Evolutionary conservation across 1,140 invertebrate genomes (phyloP), one percentile per base, ranked within the genome.

Genomic region (Drosophila ananassae): DNA sequence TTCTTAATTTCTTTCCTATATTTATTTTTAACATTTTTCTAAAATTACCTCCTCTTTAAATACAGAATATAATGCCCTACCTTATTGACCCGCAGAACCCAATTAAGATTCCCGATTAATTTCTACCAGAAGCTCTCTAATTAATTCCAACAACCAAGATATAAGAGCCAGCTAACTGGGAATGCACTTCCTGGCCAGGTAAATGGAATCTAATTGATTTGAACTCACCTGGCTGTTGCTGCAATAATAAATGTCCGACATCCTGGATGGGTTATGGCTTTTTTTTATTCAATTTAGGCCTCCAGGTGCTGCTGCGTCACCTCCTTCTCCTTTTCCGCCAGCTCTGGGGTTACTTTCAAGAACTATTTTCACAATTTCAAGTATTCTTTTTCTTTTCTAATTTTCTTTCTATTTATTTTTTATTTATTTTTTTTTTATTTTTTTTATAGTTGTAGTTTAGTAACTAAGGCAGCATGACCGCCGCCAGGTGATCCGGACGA

Each of bases 231-330:
- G 83, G 68, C 83, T 87, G 44, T 87, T 87, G 39, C 83, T 87
- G 76, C 83, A 87, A n/a, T 87, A 87, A 73, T 87, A 87, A 73
- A 87, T 87, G 83, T 87, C 83, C 62, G 83, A 87, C 83, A 87
- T 87, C 79, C 79, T 87, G 82, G 59, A 67, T 66, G 25, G 51
- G 34, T 41, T 46, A 22, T 22, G 17, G 4, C 6, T 21, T 47
- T 21, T 47, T 9, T 21, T 47, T 21, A 24, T 9, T 4, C 28
- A 37, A 32, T 63, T 28, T 28, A 28, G 39, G 41, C 60, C 46
- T 39, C 53, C 51, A 46, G 52, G 41, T 44, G 32, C 21, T 24
- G 30, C 50, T 12, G 25, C 54, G n/a, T 48, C 63, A 7, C 39
- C 48, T 61, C 41, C 62, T 60, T 30, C 56, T 39, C 6, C 30